Evolutionary conservation across 1,140 invertebrate species (phyloP), one percentile per base, ranked within the genome.

Genomic region (Drosophila orosa): DNA sequence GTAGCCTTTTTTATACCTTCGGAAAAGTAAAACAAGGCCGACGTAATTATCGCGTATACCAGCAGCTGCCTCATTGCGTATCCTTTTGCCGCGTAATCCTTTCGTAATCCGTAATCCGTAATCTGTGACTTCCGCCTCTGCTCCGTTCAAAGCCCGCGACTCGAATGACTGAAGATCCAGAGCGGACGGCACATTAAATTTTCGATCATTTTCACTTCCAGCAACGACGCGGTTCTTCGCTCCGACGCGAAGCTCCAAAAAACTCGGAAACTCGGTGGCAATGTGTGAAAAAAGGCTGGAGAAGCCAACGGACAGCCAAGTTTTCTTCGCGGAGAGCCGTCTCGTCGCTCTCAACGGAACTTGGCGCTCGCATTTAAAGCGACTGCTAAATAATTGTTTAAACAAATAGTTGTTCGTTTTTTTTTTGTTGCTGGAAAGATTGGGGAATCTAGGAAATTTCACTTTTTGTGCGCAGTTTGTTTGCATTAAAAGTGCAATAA

Each of bases 11-110:
- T 65, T 24, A 40, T 91, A 92, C 82, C 89, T 90, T 91, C 84
- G 48, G 85, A 91, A 72, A 89, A 91, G 73, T 90, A 82, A 78
- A 91, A 89, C 54, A 85, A 58, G 44, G 76, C 59, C 27, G 74
- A 71, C 25, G 87, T 27, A 4, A 91, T 31, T 22, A 72, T 60
- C 45, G 63, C 74, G 42, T 74, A 91, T 17, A 90, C 50, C 31
- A 81, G 35, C 27, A 78, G 55, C 39, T 60, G 67, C 59, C 83
- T 81, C 72, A 87, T 83, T 63, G 31, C 52, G 42, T 15, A 59
- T 68, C 69, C 71, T 52, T 37, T 45, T 7, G 22, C 35, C 72
- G 74, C 52, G 45, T 47, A 54, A 62, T 63, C 74, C 62, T 71
- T 63, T 47, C 67, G 25, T 25, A 31, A n/a, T 29, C 44, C 65